These are phyloP conservation scores for Macrophya annulata DNA, from an alignment of 2,888 invertebrate species.

Conservation along the genomic window DNA sequence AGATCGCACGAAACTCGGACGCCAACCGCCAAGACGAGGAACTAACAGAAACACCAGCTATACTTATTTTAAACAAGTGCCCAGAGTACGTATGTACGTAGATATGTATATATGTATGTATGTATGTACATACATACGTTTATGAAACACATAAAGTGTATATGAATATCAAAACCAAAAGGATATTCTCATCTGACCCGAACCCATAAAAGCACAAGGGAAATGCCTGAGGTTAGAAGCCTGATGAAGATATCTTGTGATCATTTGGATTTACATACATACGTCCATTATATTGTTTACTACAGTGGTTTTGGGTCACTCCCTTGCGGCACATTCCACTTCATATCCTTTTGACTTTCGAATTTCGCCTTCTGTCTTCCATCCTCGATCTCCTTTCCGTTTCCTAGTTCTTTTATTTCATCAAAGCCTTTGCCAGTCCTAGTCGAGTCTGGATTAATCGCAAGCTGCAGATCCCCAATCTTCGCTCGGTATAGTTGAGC, in stretches of 20 bases:
- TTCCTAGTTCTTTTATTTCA: conserved; percentile 12
- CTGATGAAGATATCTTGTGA: conserved; percentile 57
- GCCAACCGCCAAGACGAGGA: conserved; percentile 11
- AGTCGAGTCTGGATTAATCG: conserved; percentile 40
- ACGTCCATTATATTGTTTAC: conserved; percentile 62
- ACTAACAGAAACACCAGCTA: background rate
- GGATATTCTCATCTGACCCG: conserved; percentile 28
- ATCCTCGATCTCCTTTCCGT: conserved; percentile 32
- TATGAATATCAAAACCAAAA: background rate
- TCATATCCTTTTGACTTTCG: conserved; percentile 55
- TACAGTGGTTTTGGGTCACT: conserved; percentile 60
- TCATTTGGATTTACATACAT: conserved; percentile 68
- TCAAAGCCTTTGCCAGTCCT: conserved; percentile 1
- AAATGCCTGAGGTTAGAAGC: conserved; percentile 29
- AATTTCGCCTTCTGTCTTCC: conserved; percentile 57
- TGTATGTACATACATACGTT: background rate
- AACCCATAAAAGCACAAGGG: conserved; percentile 21
- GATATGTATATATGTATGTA: no score
- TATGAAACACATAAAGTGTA: background rate
- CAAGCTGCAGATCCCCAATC: conserved; percentile 1
- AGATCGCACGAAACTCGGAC: conserved; percentile 65
- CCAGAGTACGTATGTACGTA: background rate
- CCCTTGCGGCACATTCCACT: background rate
- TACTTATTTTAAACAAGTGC: conserved; percentile 5
- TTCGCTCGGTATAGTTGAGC: background rate